Conservation (phyloP, 2,888 invertebrate species). For the Luffia ferchaultella region DNA sequence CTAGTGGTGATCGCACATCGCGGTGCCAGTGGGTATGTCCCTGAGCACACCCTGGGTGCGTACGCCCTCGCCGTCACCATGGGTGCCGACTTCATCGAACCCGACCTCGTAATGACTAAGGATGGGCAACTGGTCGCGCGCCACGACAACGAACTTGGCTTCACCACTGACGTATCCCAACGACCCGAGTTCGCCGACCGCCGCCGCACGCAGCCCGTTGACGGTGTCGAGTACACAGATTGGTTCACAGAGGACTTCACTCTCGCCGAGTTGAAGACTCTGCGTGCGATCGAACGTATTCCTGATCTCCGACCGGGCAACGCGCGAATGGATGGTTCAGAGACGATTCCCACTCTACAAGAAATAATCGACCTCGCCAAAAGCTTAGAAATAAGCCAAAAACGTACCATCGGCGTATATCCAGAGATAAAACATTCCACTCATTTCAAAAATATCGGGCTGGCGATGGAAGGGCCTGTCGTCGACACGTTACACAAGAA, state of each 20-base stretch:
- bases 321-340: constrained; percentile 36
- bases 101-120: constrained; percentile 49
- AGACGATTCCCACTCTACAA: constrained; percentile 43
- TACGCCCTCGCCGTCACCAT: constrained; percentile 50
- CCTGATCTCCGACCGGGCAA: constrained; percentile 44
- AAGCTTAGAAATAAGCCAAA: constrained; percentile 36
- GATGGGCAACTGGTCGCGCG: constrained; percentile 46
- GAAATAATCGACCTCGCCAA: constrained; percentile 50
- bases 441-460: constrained; percentile 38
- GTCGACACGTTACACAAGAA: constrained; percentile 41
- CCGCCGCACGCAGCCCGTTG: constrained; percentile 35
- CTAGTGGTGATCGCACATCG: constrained; percentile 47
- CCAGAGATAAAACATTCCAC: constrained; percentile 50
- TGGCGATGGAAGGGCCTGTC: constrained; percentile 41
- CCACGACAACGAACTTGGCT: constrained; percentile 46
- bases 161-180: constrained; percentile 39
- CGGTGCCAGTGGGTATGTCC: constrained; percentile 51
- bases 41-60: constrained; percentile 51
- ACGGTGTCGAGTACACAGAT: constrained; percentile 31
- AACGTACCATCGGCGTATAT: constrained; percentile 41
- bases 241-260: constrained; percentile 59
- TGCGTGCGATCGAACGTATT: constrained; percentile 45
- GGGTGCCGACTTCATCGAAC: constrained; percentile 53
- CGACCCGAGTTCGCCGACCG: constrained; percentile 41
- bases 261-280: constrained; percentile 42